These are phyloP conservation scores for Ageneiosus marmoratus DNA, from an alignment of 2,113 vertebrate species.

Conservation along the genomic window DNA sequence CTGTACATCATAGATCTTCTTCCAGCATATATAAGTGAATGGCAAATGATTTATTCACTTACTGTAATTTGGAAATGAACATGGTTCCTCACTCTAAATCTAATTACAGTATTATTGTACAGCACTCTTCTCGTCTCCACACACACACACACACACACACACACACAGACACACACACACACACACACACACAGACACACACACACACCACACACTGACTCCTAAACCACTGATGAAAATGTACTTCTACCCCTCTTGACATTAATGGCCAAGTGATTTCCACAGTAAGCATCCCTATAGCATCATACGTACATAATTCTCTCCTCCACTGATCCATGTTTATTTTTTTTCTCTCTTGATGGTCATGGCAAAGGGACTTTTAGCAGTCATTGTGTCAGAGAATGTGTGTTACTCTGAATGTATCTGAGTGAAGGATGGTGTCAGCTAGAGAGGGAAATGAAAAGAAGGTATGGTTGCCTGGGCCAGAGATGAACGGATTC, in stretches of 20 bases:
- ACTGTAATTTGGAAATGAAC: constrained; percentile 69
- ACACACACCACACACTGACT: constrained; percentile 50
- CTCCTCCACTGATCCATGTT: constrained; percentile 8
- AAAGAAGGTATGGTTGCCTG: constrained; percentile 23
- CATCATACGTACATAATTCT: constrained; percentile 11
- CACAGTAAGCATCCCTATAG: not conserved
- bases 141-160: constrained; percentile 22
- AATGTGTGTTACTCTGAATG: constrained; percentile 1
- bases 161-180: constrained; percentile 46
- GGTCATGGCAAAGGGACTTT: constrained; percentile 10
- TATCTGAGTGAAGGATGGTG: constrained; percentile 8
- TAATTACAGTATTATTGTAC: constrained; percentile 72
- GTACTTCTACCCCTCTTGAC: not conserved
- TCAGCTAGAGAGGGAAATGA: constrained; percentile 48
- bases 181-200: constrained; percentile 40
- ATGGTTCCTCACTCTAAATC: constrained; percentile 81
- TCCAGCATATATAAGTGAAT: constrained; percentile 77
- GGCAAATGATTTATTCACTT: constrained; percentile 72
- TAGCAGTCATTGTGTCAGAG: constrained; percentile 16
- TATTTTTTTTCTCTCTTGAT: constrained; percentile 20
- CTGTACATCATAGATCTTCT: constrained; percentile 64
- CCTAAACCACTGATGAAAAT: constrained; percentile 54
- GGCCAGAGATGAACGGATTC: constrained; percentile 39
- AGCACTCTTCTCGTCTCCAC: not conserved
- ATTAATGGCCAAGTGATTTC: constrained; percentile 16